Percentiles rank a stretch among this genome's conserved stretches.
Conservation (phyloP, 2,888 invertebrate genomes). For the Venusia cambrica region DNA sequence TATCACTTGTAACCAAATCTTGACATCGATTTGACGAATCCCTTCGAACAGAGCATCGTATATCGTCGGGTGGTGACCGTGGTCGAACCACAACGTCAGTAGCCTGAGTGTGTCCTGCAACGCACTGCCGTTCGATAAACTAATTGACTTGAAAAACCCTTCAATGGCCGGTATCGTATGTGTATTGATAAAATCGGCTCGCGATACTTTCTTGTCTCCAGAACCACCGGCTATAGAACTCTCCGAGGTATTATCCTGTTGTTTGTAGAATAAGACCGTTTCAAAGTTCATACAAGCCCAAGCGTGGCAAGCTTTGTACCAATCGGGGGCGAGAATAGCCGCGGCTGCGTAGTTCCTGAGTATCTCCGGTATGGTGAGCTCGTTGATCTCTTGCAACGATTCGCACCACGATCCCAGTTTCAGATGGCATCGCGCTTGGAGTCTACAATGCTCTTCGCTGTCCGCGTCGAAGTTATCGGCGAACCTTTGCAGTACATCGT, state of each 20-base stretch:
- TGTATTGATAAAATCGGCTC: conserved; percentile 66
- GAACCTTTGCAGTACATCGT: conserved; percentile 89
- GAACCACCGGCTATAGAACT: conserved; percentile 68
- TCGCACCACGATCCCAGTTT: conserved; percentile 98
- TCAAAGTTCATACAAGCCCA: conserved; percentile 99
- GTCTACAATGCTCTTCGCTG: conserved; percentile 75
- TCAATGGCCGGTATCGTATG: conserved; percentile 96
- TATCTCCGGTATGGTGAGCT: conserved; percentile 87
- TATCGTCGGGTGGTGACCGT: conserved; percentile 95
- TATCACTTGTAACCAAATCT: conserved; percentile 99
- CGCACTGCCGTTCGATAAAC: conserved; percentile 94
- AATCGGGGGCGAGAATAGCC: conserved; percentile 91
- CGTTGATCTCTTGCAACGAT: conserved; percentile 90
- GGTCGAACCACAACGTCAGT: conserved; percentile 98
- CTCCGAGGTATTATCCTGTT: conserved; percentile 70
- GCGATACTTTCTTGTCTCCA: conserved; percentile 65
- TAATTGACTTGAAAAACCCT: conserved; percentile 97
- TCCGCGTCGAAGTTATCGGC: conserved; percentile 80
- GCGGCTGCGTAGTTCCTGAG: conserved; percentile 89
- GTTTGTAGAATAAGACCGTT: conserved; percentile 86
- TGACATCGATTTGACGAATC: conserved; percentile 95
- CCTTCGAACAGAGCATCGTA: conserved; percentile 96
- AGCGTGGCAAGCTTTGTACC: conserved; percentile 99
- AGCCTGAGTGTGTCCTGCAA: conserved; percentile 97
- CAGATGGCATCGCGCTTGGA: conserved; percentile 92